Evolutionary conservation across 1,140 invertebrate species (phyloP), one percentile per base, ranked within the genome.

Genomic region (Dendrolimus kikuchii): DNA sequence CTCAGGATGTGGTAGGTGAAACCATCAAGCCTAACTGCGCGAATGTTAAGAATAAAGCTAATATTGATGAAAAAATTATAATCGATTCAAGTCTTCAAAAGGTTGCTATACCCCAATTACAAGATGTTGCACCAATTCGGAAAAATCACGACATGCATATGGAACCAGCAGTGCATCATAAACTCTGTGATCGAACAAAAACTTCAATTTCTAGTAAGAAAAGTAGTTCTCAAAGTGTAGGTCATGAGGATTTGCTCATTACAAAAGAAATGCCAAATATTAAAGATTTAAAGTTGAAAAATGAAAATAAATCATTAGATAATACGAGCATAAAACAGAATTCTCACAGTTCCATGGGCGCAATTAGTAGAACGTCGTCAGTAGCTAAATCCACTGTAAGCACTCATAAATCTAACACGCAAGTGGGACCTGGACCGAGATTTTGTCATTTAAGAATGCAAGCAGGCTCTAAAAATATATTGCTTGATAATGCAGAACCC

Each of bases 381-480:
- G 50, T 84, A 52, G 81, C 83, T 8, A 86, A 86, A 54, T 86
- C 83, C 8, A 86, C 83, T 23, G 77, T 83, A 7, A 86, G 81
- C 48, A 85, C 81, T 23, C 81, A 86, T 47, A 86, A 81, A 51
- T 86, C 78, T 38, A 87, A 82, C 43, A 82, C 78, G 45, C 82
- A 84, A 64, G 84, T 88, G 0, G 87, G 86, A 38, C 86, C 85
- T 6, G 92, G 92, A 6, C 92, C 93, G 0, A 88, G 93, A 55
- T 91, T 92, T 59, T 94, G 93, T 67, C 91, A 93, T 6, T 88
- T 94, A 60, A 85, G 92, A 38, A 88, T 94, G 51, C 93, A 93
- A 61, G 89, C 89, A 2, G 92, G 92, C 0, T 93, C 93, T 5
- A 94, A 92, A 67, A 95, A 95, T 72, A 94, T 95, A 64, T 76